Evolutionary conservation across 2,797 vertebrate genomes (phyloP).

Genomic region (Mormyrops boulengeri): DNA sequence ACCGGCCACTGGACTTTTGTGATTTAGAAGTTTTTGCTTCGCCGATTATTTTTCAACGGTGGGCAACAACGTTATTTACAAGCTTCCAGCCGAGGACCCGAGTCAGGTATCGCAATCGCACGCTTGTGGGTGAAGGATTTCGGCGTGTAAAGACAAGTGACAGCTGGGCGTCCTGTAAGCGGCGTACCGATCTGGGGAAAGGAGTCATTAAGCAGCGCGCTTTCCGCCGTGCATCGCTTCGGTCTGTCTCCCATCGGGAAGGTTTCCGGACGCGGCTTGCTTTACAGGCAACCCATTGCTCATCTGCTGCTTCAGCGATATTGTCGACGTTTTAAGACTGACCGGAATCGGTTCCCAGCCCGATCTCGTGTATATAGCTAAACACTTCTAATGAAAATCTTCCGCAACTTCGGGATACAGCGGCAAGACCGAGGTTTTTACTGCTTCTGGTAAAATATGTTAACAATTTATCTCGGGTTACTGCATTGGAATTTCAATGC

Average conservation of each 20-base stretch:
- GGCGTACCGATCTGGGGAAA: neutral
- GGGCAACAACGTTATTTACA: neutral
- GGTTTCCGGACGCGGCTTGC: neutral
- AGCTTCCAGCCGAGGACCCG: neutral
- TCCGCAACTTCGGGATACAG: neutral
- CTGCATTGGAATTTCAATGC: slow-evolving; percentile 18
- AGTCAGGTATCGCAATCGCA: slow-evolving; percentile 43
- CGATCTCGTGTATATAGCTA: neutral
- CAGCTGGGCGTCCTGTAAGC: slow-evolving; percentile 3
- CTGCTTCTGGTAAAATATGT: neutral
- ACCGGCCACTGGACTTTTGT: slow-evolving; percentile 24
- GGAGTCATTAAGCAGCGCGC: neutral
- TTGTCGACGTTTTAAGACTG: neutral
- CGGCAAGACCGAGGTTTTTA: neutral
- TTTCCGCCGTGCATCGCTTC: neutral
- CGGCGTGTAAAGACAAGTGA: slow-evolving; percentile 7
- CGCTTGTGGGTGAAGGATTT: neutral
- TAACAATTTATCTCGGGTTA: neutral
- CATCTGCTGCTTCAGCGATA: neutral
- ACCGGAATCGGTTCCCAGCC: too few relatives aligned
- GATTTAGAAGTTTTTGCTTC: slow-evolving; percentile 21
- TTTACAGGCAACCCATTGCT: neutral
- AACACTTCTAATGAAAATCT: neutral
- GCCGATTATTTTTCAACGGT: neutral
- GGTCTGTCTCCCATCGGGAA: neutral